A percentile compares a stretch with the other conserved stretches of the same genome.
Evolutionary conservation across 2,113 vertebrate species (phyloP).

Genomic region (Forbesichthys agassizii): DNA sequence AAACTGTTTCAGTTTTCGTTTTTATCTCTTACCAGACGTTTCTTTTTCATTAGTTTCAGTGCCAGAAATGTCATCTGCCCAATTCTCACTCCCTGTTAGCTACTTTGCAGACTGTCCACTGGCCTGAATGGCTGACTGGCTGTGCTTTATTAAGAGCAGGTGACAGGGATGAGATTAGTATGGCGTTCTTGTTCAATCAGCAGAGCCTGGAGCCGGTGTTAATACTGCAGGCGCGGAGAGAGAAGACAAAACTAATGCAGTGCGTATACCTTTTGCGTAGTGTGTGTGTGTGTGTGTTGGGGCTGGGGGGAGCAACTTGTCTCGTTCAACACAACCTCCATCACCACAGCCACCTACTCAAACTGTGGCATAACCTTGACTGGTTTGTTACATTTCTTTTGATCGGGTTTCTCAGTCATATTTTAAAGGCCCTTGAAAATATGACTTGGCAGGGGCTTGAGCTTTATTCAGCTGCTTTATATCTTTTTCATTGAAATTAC

Average conservation of each 20-base stretch:
- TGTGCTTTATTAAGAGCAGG: conserved; percentile 54
- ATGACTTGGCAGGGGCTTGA: too few relatives aligned
- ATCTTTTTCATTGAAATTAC: too few relatives aligned
- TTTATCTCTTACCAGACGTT: conserved; percentile 66
- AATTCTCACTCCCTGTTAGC: conserved; percentile 56
- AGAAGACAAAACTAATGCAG: neutral
- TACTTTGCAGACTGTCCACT: conserved; percentile 42
- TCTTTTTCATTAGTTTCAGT: conserved; percentile 20
- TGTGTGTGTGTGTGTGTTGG: neutral
- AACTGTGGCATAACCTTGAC: conserved; percentile 13
- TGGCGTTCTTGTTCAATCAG: conserved; percentile 20
- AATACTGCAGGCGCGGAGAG: neutral
- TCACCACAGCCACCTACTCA: conserved; percentile 3
- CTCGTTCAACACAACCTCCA: neutral
- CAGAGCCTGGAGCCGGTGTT: conserved; percentile 23
- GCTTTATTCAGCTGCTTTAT: neutral
- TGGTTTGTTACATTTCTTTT: conserved; percentile 18
- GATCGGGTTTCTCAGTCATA: too few relatives aligned
- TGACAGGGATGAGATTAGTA: conserved; percentile 61
- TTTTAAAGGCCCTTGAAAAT: too few relatives aligned
- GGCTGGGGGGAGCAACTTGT: neutral
- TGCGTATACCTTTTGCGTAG: neutral
- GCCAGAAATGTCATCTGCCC: conserved; percentile 51
- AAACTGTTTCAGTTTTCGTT: conserved; percentile 61
- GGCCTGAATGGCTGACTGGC: conserved; percentile 36